A percentile compares a stretch with the other conserved stretches of the same genome.
Conservation (phyloP, 2,888 invertebrate genomes). For the Byasa hedistus region DNA sequence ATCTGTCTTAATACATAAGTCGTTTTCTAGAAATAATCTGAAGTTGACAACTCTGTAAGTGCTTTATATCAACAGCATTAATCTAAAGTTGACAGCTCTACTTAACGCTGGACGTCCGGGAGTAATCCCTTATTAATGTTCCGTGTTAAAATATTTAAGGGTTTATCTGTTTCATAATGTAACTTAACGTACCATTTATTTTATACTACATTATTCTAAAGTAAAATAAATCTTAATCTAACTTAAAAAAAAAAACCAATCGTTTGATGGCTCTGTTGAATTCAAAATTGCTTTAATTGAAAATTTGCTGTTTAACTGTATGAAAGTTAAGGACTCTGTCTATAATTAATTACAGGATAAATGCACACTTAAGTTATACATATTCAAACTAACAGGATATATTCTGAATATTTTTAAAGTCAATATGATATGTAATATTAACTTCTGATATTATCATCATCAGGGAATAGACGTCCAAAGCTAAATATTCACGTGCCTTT, state of each 20-base stretch:
- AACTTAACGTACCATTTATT: background rate
- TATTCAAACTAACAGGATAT: no score
- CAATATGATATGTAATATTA: no score
- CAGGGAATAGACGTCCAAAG: no score
- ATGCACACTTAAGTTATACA: no score
- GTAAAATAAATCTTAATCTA: background rate
- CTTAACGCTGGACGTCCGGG: background rate
- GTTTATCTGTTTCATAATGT: background rate
- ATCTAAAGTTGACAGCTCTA: slow-evolving; percentile 1
- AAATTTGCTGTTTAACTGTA: no score
- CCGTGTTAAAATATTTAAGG: background rate
- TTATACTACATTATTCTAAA: background rate
- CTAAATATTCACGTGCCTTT: no score
- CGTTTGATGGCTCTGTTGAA: background rate
- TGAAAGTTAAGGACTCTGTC: no score
- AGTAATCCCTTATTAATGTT: background rate
- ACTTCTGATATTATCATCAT: no score
- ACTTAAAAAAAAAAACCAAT: background rate
- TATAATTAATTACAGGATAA: no score
- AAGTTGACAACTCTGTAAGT: background rate
- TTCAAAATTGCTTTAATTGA: no score
- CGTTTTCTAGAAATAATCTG: background rate
- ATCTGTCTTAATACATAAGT: background rate
- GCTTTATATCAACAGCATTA: background rate
- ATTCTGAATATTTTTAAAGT: no score